These are phyloP conservation scores for Iguana delicatissima DNA, from an alignment of 2,797 vertebrate genomes.

Conservation along the genomic window DNA sequence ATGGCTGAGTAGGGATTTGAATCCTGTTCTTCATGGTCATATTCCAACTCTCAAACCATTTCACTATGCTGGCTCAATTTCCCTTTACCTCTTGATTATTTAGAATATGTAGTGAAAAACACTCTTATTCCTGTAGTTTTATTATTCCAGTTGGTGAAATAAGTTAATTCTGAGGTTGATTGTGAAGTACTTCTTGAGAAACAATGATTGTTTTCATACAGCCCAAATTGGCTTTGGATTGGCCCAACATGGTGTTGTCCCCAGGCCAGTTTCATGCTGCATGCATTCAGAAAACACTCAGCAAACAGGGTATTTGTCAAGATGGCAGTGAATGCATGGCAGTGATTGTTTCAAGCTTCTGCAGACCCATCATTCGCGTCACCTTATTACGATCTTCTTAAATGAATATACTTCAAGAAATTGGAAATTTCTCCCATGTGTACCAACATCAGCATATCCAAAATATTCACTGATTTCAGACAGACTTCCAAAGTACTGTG, in stretches of 20 bases:
- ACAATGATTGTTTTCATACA: slow-evolving; percentile 40
- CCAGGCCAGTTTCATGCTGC: slow-evolving; percentile 31
- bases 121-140: not conserved
- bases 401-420: not conserved
- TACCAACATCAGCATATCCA: slow-evolving; percentile 1
- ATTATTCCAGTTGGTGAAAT: slow-evolving; percentile 19
- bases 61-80: not conserved
- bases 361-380: slow-evolving; percentile 4
- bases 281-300: slow-evolving; percentile 28
- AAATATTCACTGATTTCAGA: slow-evolving; percentile 4
- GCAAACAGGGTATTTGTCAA: slow-evolving; percentile 25
- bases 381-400: not conserved
- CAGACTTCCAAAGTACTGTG: not conserved
- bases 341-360: slow-evolving; percentile 1
- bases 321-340: not conserved
- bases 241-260: slow-evolving; percentile 16
- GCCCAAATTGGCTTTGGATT: slow-evolving; percentile 15
- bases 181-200: slow-evolving; percentile 8
- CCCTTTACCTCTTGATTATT: not conserved
- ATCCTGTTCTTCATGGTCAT: too few species aligned
- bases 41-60: too few species aligned
- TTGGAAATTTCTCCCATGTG: not conserved
- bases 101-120: not conserved
- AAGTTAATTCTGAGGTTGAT: slow-evolving; percentile 35
- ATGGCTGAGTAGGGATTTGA: too few species aligned